Base-by-base conservation (phyloP, 1,140 invertebrate species). In the Anoplophora glabripennis region DNA sequence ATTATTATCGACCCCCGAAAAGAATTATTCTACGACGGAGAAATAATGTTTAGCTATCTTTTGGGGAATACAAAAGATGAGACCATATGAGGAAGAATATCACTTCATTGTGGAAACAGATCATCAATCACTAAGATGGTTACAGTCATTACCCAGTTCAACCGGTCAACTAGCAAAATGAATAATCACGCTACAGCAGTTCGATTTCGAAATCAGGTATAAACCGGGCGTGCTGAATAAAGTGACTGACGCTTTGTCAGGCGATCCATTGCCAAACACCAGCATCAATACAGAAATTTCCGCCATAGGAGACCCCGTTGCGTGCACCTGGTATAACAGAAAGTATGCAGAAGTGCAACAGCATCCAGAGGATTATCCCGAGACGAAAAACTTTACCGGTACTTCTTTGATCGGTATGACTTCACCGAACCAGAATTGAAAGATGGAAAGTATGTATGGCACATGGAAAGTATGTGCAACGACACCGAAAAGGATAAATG, bases 81-180 rank as follows among this genome's bases (percentile, higher is more conserved):
- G 67, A 28, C 59, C 63, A n/a, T 82, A 75, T 65, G 51, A 81
- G 7, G 69, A 75, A 52, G 72, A 71, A 4, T 69, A 56, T 7
- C 53, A 73, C 7, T 80, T 83, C 53, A 72, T 18, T 5, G 70
- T 80, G 1, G 60, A 75, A 8, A 80, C 79, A 0, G 79, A 82
- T 54, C 77, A 81, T 47, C 66, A 70, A 21, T 70, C 76, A 5
- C 61, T 83, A 3, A 34, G 61, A 9, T 81, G 76, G 76, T 65
- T 83, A 8, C 63, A 71, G 28, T 68, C 69, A 10, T 65, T 78
- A 3, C 79, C 78, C 47, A 68, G 79, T 41, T 73, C 73, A 2
- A 67, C 57, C 1, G 75, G 72, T 42, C 37, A 78, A 48, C 58
- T 83, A 14, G 75, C 77, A 0, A 54, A 78, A 28, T 82, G 79